Percentiles rank a stretch among this genome's conserved stretches.
Evolutionary conservation across 2,888 invertebrate genomes (phyloP).

Genomic region (Macrosoma leucophasiata): DNA sequence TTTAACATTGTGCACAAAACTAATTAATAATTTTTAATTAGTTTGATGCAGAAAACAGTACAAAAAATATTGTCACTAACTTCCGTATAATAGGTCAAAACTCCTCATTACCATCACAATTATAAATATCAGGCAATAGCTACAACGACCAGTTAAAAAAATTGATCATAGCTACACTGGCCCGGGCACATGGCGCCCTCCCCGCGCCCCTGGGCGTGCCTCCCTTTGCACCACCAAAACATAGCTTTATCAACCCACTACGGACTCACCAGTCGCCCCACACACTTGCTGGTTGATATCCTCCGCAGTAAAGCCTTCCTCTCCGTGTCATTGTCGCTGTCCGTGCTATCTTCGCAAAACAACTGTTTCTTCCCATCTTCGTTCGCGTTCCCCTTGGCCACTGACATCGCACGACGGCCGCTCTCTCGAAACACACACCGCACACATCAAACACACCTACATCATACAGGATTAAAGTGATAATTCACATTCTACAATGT

Average conservation of each 20-base stretch:
- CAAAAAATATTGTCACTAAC: too few species aligned
- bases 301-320: constrained; percentile 86
- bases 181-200: constrained; percentile 50
- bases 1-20: too few species aligned
- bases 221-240: constrained; percentile 34
- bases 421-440: constrained; percentile 49
- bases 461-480: constrained; percentile 64
- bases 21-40: too few species aligned
- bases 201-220: constrained; percentile 35
- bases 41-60: too few species aligned
- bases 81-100: constrained; percentile 24
- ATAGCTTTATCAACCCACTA: constrained; percentile 9
- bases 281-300: constrained; percentile 88
- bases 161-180: constrained; percentile 36
- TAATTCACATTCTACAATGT: constrained; percentile 55
- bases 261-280: constrained; percentile 82
- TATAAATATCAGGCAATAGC: constrained; percentile 35
- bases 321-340: constrained; percentile 89
- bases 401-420: constrained; percentile 64
- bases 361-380: constrained; percentile 47
- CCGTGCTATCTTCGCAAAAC: constrained; percentile 74
- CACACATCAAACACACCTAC: constrained; percentile 59
- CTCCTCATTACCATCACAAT: constrained; percentile 30
- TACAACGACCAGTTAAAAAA: constrained; percentile 39
- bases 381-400: constrained; percentile 45